phyloP scores from a whole-genome alignment of 1,140 invertebrate species.

The Eumeta japonica region DNA sequence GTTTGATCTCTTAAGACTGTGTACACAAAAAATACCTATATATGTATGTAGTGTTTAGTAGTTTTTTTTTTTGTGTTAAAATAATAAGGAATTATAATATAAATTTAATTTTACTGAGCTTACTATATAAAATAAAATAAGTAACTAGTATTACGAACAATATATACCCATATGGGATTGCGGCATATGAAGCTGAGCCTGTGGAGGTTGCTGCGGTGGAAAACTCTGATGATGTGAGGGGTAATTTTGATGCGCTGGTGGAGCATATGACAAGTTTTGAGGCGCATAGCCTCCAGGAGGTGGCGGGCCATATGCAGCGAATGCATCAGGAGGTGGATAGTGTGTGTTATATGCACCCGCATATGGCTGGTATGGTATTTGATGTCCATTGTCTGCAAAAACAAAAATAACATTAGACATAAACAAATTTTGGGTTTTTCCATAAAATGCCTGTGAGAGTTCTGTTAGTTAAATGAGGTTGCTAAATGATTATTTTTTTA shows the following conservation, averaged over 20 bases:
- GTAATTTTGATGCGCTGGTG: slow-evolving; percentile 54
- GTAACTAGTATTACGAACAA: too few species aligned
- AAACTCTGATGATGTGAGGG: slow-evolving; percentile 43
- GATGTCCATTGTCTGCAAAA: slow-evolving; percentile 55
- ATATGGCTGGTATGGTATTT: slow-evolving; percentile 56
- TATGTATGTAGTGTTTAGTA: too few species aligned
- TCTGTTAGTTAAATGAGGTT: too few species aligned
- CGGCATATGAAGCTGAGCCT: slow-evolving; percentile 48
- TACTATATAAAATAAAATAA: too few species aligned
- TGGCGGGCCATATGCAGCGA: slow-evolving; percentile 48
- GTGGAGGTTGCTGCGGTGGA: slow-evolving; percentile 43
- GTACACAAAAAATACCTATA: too few species aligned
- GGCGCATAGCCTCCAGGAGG: slow-evolving; percentile 51
- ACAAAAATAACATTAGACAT: slow-evolving; percentile 12
- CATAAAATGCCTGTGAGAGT: too few species aligned
- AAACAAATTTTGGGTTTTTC: not conserved
- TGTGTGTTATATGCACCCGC: slow-evolving; percentile 55
- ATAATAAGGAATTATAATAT: too few species aligned
- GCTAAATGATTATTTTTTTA: too few species aligned
- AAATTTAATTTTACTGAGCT: too few species aligned
- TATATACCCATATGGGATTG: slow-evolving; percentile 48
- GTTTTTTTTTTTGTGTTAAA: too few species aligned
- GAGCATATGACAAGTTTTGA: slow-evolving; percentile 48
- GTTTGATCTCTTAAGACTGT: too few species aligned
- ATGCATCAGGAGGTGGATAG: slow-evolving; percentile 50